Conservation (phyloP, 1,140 invertebrate genomes). For the Paracyclopina nana region DNA sequence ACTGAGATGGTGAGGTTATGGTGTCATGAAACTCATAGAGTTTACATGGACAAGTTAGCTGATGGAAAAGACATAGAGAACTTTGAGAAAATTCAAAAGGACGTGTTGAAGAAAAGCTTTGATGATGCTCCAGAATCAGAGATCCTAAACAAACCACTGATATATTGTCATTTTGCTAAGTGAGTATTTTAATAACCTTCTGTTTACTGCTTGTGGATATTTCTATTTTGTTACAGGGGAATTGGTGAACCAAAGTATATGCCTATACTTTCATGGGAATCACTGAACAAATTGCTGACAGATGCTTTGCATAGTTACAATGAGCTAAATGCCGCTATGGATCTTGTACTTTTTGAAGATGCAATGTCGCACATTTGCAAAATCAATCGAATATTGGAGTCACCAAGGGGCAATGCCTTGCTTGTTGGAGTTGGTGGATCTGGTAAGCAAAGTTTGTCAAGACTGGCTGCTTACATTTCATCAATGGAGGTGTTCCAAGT, state of each 20-base stretch:
- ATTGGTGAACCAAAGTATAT: constrained; percentile 90
- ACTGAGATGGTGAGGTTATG: constrained; percentile 67
- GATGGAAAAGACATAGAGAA: constrained; percentile 79
- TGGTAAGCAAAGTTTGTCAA: constrained; percentile 79
- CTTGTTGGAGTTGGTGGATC: constrained; percentile 86
- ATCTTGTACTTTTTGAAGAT: constrained; percentile 88
- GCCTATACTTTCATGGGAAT: constrained; percentile 51
- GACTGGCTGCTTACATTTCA: constrained; percentile 80
- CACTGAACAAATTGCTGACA: constrained; percentile 54
- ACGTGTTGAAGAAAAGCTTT: constrained; percentile 79
- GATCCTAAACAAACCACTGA: constrained; percentile 14
- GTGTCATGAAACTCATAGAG: constrained; percentile 76
- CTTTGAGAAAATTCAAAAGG: constrained; percentile 66
- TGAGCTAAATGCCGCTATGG: constrained; percentile 87
- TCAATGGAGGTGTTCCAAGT: constrained; percentile 83
- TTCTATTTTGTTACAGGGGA: constrained; percentile 73
- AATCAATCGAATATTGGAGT: constrained; percentile 85
- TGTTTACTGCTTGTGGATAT: constrained; percentile 53
- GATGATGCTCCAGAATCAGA: constrained; percentile 31
- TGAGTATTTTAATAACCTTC: constrained; percentile 13
- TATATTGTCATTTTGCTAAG: constrained; percentile 17
- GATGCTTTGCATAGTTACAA: constrained; percentile 85
- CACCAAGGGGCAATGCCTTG: constrained; percentile 79
- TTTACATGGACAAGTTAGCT: constrained; percentile 78
- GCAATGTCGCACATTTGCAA: constrained; percentile 88